Evolutionary conservation across 1,140 invertebrate species (phyloP).

Genomic region (Magallana ariakensis): DNA sequence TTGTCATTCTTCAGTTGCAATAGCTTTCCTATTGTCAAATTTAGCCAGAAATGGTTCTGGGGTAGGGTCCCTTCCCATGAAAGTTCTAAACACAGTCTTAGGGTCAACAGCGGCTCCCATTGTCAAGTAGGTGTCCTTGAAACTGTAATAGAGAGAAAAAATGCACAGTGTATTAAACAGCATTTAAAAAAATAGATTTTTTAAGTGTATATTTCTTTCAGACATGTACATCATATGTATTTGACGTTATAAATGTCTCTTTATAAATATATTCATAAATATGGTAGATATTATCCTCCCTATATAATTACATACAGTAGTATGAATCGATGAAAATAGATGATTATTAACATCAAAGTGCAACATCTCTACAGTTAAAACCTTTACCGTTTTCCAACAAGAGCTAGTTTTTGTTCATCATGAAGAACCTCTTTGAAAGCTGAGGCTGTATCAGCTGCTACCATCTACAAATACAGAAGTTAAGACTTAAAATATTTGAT

Average conservation of each 20-base stretch:
- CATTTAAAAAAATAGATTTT: no score
- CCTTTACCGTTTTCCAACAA: constrained; percentile 9
- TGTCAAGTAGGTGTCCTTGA: constrained; percentile 10
- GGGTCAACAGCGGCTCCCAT: constrained; percentile 20
- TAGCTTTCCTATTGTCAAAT: not conserved
- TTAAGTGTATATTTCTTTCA: no score
- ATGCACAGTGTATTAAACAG: not conserved
- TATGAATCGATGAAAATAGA: no score
- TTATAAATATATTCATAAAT: no score
- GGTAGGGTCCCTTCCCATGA: constrained; percentile 26
- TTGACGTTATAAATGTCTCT: no score
- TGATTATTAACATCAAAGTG: no score
- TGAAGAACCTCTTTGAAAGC: constrained; percentile 17
- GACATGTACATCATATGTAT: no score
- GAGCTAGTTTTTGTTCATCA: not conserved
- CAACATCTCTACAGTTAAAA: no score
- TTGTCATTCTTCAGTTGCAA: not conserved
- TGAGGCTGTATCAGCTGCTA: constrained; percentile 10
- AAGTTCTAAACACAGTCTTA: constrained; percentile 23
- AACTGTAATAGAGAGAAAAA: not conserved
- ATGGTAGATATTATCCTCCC: no score
- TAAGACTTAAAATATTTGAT: not conserved
- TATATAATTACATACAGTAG: no score
- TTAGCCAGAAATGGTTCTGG: not conserved
- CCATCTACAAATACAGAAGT: not conserved